Percentiles rank a stretch among this genome's conserved stretches.
phyloP scores from a whole-genome alignment of 1,140 invertebrate genomes.

The Cydia amplana region DNA sequence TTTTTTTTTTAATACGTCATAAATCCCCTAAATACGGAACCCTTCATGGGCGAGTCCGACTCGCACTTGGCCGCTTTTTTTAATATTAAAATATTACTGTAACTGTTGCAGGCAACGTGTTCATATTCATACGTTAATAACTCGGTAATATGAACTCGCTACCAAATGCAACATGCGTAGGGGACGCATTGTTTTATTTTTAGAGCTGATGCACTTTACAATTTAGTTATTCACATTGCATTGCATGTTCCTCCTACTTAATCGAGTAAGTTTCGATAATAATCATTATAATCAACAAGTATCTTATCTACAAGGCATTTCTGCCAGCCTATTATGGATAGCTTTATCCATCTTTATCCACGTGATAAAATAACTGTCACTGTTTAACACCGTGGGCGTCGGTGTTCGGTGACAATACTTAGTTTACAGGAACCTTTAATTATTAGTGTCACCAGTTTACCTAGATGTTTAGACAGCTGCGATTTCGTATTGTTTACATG shows the following conservation, averaged over 20 bases:
- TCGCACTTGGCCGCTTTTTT: too few species aligned
- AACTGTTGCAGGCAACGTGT: too few species aligned
- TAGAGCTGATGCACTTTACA: not conserved
- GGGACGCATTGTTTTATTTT: not conserved
- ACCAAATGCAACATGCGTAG: conserved; percentile 1
- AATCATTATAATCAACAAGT: not conserved
- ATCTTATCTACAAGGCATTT: not conserved
- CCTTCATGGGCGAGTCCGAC: too few species aligned
- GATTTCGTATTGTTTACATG: not conserved
- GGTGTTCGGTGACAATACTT: not conserved
- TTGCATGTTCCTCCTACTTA: not conserved
- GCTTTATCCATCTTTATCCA: too few species aligned
- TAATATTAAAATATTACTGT: too few species aligned
- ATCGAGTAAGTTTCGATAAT: not conserved
- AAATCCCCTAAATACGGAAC: too few species aligned
- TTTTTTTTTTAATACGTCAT: too few species aligned
- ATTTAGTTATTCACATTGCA: not conserved
- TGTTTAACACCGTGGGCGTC: too few species aligned
- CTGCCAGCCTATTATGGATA: too few species aligned
- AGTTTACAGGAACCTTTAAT: conserved; percentile 3
- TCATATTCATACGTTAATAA: not conserved
- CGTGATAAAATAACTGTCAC: too few species aligned
- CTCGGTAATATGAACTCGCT: not conserved
- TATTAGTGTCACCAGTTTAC: not conserved
- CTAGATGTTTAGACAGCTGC: not conserved